Conservation (phyloP, 2,113 vertebrate genomes). For the Galeopterus variegatus region DNA sequence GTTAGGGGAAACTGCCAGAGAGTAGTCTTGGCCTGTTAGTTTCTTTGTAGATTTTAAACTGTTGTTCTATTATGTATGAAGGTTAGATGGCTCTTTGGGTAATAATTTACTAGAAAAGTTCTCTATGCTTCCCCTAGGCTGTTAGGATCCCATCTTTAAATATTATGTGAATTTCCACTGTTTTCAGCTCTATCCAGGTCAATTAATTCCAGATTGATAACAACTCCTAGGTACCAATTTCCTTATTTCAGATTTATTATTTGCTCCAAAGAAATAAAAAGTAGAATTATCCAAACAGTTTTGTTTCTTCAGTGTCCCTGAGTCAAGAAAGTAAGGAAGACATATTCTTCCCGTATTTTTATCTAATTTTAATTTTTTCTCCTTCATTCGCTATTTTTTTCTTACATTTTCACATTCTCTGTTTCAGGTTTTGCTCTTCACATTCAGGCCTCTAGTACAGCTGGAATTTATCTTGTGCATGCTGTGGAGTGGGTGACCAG, state of each 20-base stretch:
- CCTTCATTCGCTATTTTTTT: too few species aligned
- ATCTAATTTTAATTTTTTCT: background rate
- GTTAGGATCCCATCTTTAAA: background rate
- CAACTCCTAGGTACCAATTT: background rate
- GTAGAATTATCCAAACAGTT: background rate
- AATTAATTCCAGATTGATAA: background rate
- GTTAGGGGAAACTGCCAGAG: background rate
- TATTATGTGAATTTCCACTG: background rate
- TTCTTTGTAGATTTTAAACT: background rate
- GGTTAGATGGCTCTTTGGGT: background rate
- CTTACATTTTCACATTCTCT: background rate
- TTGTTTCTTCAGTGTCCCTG: background rate
- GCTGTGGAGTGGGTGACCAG: background rate
- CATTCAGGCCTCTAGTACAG: background rate
- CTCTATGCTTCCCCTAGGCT: background rate
- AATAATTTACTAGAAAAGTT: background rate
- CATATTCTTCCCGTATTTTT: background rate
- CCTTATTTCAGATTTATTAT: background rate
- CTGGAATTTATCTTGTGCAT: background rate
- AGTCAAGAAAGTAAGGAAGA: background rate
- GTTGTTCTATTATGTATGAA: background rate
- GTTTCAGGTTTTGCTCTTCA: background rate
- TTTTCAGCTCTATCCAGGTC: background rate
- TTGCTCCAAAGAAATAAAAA: background rate
- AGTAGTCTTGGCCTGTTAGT: background rate